Conservation (phyloP, 2,888 invertebrate genomes). For the Hipparchia semele region DNA sequence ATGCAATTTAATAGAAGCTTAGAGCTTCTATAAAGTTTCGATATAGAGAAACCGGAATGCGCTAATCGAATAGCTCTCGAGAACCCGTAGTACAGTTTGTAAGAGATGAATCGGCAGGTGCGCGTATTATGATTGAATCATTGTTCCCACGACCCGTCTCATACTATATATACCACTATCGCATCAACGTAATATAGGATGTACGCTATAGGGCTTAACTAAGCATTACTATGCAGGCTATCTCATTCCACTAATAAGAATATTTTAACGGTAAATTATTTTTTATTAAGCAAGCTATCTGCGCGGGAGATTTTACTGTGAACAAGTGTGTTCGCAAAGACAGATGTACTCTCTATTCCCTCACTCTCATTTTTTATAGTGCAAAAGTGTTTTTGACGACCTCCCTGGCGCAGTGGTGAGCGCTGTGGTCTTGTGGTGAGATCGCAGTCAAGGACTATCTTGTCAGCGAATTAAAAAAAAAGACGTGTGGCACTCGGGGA, state of each 20-base stretch:
- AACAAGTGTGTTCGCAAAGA: too few species aligned
- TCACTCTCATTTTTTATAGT: slow-evolving; percentile 19
- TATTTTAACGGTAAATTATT: neutral
- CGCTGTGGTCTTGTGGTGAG: too few species aligned
- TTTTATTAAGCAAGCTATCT: neutral
- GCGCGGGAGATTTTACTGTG: too few species aligned
- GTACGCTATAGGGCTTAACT: neutral
- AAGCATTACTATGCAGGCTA: slow-evolving; percentile 1
- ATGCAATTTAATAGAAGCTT: neutral
- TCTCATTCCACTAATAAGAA: neutral
- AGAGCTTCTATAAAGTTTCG: slow-evolving; percentile 1
- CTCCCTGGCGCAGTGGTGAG: too few species aligned
- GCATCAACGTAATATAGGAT: neutral
- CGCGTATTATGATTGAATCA: slow-evolving; percentile 70
- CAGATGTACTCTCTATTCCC: too few species aligned
- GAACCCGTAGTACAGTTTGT: slow-evolving; percentile 26
- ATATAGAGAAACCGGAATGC: slow-evolving; percentile 19
- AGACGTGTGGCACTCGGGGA: too few species aligned
- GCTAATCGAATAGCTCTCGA: slow-evolving; percentile 21
- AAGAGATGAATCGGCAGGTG: slow-evolving; percentile 68
- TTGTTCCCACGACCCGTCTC: slow-evolving; percentile 74
- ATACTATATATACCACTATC: neutral
- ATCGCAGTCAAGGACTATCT: too few species aligned
- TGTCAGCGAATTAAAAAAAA: too few species aligned
- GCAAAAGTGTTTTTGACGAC: slow-evolving; percentile 41